A percentile compares a stretch with the other conserved stretches of the same genome.
These are phyloP conservation scores for Sialia sialis DNA, from an alignment of 2,113 vertebrate species.

Conservation along the genomic window DNA sequence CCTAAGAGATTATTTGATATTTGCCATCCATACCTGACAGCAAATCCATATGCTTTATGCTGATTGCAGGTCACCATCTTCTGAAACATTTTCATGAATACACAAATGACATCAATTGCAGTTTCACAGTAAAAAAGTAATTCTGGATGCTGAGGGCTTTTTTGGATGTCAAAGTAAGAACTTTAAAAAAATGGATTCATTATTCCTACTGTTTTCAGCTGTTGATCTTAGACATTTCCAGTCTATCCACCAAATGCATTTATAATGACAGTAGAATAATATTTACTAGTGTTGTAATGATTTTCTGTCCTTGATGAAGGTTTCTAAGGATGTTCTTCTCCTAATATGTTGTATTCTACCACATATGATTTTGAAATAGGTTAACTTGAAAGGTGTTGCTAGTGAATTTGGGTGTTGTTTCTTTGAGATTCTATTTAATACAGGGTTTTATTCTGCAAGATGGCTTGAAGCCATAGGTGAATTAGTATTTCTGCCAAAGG, in stretches of 20 bases:
- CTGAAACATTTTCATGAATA: not conserved
- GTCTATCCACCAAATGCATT: not conserved
- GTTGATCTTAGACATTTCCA: not conserved
- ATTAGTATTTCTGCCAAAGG: not conserved
- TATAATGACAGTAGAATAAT: not conserved
- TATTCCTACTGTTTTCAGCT: not conserved
- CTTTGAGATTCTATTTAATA: not conserved
- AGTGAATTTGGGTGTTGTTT: not conserved
- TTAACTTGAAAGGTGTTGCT: not conserved
- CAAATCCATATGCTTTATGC: not conserved
- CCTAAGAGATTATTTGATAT: not conserved
- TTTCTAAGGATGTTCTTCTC: not conserved
- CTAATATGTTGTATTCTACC: not conserved
- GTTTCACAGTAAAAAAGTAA: not conserved
- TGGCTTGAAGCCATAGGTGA: not conserved
- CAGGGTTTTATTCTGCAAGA: not conserved
- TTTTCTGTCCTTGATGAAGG: not conserved
- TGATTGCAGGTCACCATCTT: not conserved
- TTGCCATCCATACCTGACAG: not conserved
- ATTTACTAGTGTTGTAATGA: not conserved
- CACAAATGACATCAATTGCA: not conserved
- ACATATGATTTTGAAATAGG: not conserved
- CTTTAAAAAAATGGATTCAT: fast-evolving
- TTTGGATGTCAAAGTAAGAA: not conserved
- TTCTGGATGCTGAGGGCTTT: not conserved